phyloP scores from a whole-genome alignment of 2,888 invertebrate genomes.

The Glyphotaelius pellucidus region DNA sequence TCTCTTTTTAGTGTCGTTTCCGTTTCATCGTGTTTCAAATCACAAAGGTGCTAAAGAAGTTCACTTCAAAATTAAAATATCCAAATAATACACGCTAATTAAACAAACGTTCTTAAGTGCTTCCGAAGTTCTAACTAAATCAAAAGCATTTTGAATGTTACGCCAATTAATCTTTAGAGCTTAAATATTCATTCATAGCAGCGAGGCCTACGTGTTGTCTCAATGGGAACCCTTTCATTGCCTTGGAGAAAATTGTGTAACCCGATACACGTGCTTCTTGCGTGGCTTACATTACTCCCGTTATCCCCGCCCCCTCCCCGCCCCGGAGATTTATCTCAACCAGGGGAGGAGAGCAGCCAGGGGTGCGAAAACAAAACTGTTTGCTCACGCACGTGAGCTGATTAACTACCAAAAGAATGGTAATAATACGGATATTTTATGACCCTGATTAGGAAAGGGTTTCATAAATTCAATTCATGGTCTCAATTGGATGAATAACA shows the following conservation, averaged over 20 bases:
- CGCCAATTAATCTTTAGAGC: conserved; percentile 17
- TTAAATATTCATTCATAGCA: conserved; percentile 20
- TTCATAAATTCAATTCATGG: neutral
- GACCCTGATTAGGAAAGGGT: neutral
- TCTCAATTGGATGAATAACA: neutral
- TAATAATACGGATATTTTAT: conserved; percentile 5
- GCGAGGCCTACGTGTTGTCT: neutral
- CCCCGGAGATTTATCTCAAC: neutral
- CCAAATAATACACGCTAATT: too few species aligned
- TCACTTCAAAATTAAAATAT: too few species aligned
- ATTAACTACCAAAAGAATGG: conserved; percentile 30
- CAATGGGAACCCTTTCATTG: conserved; percentile 33
- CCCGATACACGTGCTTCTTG: neutral
- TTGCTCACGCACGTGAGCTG: conserved; percentile 29
- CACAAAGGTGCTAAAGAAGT: too few species aligned
- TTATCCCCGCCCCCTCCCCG: neutral
- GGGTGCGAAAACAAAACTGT: conserved; percentile 28
- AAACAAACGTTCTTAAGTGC: too few species aligned
- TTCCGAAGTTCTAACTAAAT: neutral
- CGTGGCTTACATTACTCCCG: conserved; percentile 14
- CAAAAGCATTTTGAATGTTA: neutral
- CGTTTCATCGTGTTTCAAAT: too few species aligned
- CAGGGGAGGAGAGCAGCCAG: neutral
- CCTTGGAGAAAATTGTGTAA: neutral
- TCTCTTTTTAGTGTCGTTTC: too few species aligned